Evolutionary conservation across 2,113 vertebrate genomes (phyloP).

Genomic region (Labrus mixtus): DNA sequence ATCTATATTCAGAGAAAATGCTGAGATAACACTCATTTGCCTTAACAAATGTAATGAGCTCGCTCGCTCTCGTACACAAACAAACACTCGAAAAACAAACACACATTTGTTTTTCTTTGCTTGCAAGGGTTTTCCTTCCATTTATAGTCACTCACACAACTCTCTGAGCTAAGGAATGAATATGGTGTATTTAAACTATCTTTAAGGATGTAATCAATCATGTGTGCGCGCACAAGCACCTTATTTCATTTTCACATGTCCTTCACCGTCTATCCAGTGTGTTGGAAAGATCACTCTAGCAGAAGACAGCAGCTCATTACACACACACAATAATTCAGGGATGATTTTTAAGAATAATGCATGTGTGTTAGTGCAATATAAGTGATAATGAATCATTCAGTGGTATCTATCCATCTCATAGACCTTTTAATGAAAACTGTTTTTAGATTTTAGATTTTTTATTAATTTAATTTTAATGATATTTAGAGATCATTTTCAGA

Average conservation of each 20-base stretch:
- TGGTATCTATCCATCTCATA: too few species aligned
- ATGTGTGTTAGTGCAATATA: neutral
- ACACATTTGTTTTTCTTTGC: slow-evolving; percentile 20
- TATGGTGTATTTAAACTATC: neutral
- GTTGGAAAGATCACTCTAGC: slow-evolving; percentile 1
- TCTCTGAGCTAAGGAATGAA: neutral
- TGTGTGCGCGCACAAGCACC: neutral
- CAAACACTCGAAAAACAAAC: slow-evolving; percentile 8
- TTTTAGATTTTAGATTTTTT: too few species aligned
- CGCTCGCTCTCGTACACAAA: neutral
- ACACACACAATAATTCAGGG: slow-evolving; percentile 26
- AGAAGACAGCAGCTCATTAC: slow-evolving; percentile 9
- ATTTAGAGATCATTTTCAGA: too few species aligned
- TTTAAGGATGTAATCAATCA: neutral
- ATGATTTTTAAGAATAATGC: slow-evolving; percentile 12
- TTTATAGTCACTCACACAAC: neutral
- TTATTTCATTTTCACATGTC: slow-evolving; percentile 14
- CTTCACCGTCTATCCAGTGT: slow-evolving; percentile 1
- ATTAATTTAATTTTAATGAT: too few species aligned
- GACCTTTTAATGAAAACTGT: too few species aligned
- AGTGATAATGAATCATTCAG: too few species aligned
- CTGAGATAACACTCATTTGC: slow-evolving; percentile 45
- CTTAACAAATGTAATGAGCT: slow-evolving; percentile 22
- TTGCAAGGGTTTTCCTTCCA: slow-evolving; percentile 13
- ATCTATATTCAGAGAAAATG: slow-evolving; percentile 64